Evolutionary conservation across 2,888 invertebrate genomes (phyloP), one percentile per base, ranked within the genome.

Genomic region (Polyploca ridens): DNA sequence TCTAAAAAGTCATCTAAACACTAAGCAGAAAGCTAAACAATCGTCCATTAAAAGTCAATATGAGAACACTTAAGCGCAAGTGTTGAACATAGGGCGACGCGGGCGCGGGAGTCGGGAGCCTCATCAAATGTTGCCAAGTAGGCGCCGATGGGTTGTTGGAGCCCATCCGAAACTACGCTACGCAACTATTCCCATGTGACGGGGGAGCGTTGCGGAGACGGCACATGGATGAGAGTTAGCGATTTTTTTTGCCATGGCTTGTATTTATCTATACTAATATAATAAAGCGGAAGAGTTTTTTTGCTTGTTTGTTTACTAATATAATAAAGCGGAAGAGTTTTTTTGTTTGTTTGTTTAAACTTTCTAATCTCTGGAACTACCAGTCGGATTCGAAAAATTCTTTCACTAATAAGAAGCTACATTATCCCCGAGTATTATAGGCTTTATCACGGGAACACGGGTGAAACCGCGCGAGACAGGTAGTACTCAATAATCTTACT

Each of bases 121-220:
- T 54, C 54, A 54, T 54, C 75, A 73, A 73, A 71, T 70, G 71
- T 69, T 67, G 62, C 66, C 35, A 61, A 64, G 44, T 33, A 46
- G 68, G 63, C 63, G 65, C 44, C 64, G 67, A 69, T 71, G 69
- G 66, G 67, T 69, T 72, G 71, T 67, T 66, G 66, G 65, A 54
- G 58, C 71, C 46, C 74, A 73, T 76, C 70, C 68, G 19, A 72
- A 76, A 78, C 79, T 76, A 70, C 77, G 75, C 72, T 74, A 76
- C 77, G 64, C 67, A 72, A 75, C 78, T 78, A 77, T 81, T 77
- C 81, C 78, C 79, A 65, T 65, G 74, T 64, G 80, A 69, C 66
- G 62, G 44, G 27, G 57, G n/a, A 33, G 63, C 58, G 14, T 19
- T 54, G 7, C n/a, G 19, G 19, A 3, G 54, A 54, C 0, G 54